These are phyloP conservation scores for Shargacucullia verbasci DNA, from an alignment of 2,888 invertebrate species.

Conservation along the genomic window DNA sequence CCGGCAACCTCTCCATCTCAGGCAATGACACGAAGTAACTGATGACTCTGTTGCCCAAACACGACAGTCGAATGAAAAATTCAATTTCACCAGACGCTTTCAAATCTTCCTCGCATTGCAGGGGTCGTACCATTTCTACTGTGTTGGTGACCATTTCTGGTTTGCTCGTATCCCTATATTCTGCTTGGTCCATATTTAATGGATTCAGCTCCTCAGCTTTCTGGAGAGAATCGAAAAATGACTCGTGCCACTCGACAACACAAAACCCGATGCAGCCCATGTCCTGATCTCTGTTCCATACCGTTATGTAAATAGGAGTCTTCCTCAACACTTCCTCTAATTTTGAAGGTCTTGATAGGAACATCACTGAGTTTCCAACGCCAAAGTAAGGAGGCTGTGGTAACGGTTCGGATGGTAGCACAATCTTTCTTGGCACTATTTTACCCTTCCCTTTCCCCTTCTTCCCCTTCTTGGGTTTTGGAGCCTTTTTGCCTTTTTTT, in stretches of 20 bases:
- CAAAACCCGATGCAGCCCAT: conserved; percentile 81
- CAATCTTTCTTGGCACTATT: conserved; percentile 64
- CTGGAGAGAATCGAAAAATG: conserved; percentile 77
- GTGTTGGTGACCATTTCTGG: conserved; percentile 82
- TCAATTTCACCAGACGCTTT: conserved; percentile 82
- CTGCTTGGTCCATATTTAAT: conserved; percentile 78
- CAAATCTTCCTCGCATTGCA: conserved; percentile 84
- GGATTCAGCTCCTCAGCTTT: conserved; percentile 77
- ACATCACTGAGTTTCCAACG: conserved; percentile 82
- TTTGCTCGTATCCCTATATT: conserved; percentile 75
- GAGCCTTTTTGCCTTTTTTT: conserved; percentile 58
- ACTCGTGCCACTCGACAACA: conserved; percentile 78
- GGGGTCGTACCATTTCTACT: conserved; percentile 72
- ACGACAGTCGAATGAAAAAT: conserved; percentile 77
- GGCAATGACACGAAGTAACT: conserved; percentile 81
- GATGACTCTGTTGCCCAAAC: conserved; percentile 79
- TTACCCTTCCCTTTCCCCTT: conserved; percentile 71
- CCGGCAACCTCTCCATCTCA: conserved; percentile 84
- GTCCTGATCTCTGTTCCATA: conserved; percentile 84
- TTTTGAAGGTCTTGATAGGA: conserved; percentile 80
- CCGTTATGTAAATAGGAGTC: conserved; percentile 81
- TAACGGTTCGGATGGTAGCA: conserved; percentile 81
- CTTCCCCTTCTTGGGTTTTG: conserved; percentile 65
- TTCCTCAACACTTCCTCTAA: conserved; percentile 76
- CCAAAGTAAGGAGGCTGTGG: conserved; percentile 85